Evolutionary conservation across 2,888 invertebrate genomes (phyloP).

Genomic region (Ischnus inquisitorius): DNA sequence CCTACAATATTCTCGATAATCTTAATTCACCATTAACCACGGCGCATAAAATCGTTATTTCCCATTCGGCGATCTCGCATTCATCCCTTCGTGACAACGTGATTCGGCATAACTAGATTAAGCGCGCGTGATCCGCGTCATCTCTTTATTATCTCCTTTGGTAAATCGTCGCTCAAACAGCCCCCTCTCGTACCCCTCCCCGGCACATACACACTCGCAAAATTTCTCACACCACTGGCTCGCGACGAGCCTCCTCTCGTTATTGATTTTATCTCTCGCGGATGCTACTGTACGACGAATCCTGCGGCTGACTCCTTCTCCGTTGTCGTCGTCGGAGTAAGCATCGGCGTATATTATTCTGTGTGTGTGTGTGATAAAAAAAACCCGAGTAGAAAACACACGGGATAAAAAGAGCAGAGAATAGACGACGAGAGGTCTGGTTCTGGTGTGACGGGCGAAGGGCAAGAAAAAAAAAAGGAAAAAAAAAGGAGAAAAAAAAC

Average conservation of each 20-base stretch:
- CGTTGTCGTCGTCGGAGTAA: too few species aligned
- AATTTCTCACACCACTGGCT: conserved; percentile 9
- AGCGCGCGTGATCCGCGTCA: conserved; percentile 53
- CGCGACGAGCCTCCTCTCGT: conserved; percentile 66
- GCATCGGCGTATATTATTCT: conserved; percentile 13
- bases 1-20: too few species aligned
- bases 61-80: neutral
- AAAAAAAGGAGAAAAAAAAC: conserved; percentile 43
- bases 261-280: conserved; percentile 84
- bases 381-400: conserved; percentile 15
- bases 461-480: conserved; percentile 49
- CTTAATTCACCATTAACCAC: too few species aligned
- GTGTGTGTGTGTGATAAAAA: conserved; percentile 29
- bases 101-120: conserved; percentile 70
- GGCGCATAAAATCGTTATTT: neutral
- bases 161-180: neutral
- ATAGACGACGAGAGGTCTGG: conserved; percentile 36
- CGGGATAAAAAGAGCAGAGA: conserved; percentile 17
- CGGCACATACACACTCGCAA: too few species aligned
- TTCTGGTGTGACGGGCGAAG: conserved; percentile 45
- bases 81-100: conserved; percentile 46
- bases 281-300: conserved; percentile 71
- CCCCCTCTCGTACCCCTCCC: too few species aligned
- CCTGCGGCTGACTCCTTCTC: neutral
- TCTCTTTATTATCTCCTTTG: conserved; percentile 54